Evolutionary conservation across 2,888 invertebrate genomes (phyloP).

Genomic region (Leistus spinibarbis): DNA sequence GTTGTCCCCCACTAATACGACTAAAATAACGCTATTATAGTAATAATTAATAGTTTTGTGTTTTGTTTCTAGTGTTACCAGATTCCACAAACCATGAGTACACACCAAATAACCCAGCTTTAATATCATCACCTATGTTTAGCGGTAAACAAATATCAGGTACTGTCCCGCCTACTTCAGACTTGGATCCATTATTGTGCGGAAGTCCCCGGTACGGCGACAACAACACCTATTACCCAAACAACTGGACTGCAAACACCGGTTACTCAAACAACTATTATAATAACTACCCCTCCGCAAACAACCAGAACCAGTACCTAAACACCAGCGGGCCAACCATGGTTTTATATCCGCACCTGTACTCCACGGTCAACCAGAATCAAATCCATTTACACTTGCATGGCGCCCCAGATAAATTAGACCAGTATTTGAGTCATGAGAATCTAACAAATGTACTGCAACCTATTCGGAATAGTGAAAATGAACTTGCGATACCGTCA

Average conservation of each 20-base stretch:
- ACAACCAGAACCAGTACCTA: constrained; percentile 66
- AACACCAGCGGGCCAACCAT: constrained; percentile 69
- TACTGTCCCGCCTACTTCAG: constrained; percentile 44
- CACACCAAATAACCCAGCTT: constrained; percentile 49
- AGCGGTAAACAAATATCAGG: constrained; percentile 46
- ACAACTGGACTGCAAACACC: constrained; percentile 58
- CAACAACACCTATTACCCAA: constrained; percentile 63
- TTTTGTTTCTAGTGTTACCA: constrained; percentile 51
- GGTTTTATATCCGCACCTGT: constrained; percentile 78
- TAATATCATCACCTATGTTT: constrained; percentile 52
- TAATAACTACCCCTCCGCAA: constrained; percentile 60
- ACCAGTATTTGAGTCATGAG: constrained; percentile 67
- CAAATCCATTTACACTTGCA: constrained; percentile 84
- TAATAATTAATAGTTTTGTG: neutral
- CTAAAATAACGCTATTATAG: neutral
- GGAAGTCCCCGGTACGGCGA: constrained; percentile 54
- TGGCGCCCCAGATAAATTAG: constrained; percentile 66
- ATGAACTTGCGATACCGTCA: constrained; percentile 41
- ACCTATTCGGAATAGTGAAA: constrained; percentile 41
- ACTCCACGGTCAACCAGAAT: constrained; percentile 85
- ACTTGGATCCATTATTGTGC: constrained; percentile 51
- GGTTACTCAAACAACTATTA: constrained; percentile 69
- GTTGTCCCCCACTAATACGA: neutral
- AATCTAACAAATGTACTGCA: constrained; percentile 66
- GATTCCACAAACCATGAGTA: constrained; percentile 51